Evolutionary conservation across 2,888 invertebrate species (phyloP).

Genomic region (Pecten maximus): DNA sequence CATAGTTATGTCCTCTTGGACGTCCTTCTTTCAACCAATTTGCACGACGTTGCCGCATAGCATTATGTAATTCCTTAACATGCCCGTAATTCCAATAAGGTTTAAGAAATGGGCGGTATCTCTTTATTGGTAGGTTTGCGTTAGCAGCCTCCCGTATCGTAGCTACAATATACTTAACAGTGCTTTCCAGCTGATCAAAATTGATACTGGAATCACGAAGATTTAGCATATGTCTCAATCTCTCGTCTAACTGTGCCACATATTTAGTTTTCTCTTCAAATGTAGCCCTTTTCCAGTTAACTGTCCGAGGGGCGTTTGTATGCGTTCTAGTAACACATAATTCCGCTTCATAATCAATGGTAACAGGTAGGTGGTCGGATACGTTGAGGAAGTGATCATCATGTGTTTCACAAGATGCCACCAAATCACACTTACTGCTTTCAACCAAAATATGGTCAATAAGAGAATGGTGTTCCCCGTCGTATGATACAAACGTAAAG

Average conservation of each 20-base stretch:
- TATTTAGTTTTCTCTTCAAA: neutral
- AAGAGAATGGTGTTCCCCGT: neutral
- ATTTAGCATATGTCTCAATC: neutral
- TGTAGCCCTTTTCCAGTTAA: neutral
- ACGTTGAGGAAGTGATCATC: neutral
- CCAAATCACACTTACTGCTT: neutral
- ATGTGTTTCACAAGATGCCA: neutral
- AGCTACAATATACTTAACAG: neutral
- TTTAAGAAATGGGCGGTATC: slow-evolving; percentile 35
- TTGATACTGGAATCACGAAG: neutral
- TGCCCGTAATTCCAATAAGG: neutral
- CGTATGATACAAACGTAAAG: neutral
- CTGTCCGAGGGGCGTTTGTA: neutral
- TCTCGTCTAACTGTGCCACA: neutral
- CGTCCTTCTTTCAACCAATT: slow-evolving; percentile 46
- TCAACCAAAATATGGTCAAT: neutral
- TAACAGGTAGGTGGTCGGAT: neutral
- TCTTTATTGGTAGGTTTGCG: neutral
- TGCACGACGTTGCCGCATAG: neutral
- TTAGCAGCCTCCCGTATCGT: too few relatives aligned
- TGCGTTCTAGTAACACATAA: too few relatives aligned
- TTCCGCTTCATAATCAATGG: neutral
- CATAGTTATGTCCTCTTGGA: slow-evolving; percentile 39
- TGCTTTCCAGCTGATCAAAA: neutral
- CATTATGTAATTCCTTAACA: neutral